Evolutionary conservation across 2,888 invertebrate species (phyloP).

Genomic region (Aphidius colemani): DNA sequence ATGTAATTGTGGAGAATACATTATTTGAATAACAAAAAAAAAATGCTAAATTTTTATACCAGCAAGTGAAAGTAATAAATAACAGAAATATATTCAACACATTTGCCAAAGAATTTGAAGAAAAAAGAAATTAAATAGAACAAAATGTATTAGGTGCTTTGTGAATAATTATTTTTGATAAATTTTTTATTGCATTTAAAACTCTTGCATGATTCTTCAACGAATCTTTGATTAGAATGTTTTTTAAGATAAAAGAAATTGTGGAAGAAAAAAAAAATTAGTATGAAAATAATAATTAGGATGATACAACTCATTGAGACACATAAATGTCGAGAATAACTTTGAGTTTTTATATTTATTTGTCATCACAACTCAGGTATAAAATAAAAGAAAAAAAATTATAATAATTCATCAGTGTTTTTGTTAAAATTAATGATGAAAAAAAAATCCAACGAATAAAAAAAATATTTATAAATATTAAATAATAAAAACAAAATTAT

Average conservation of each 20-base stretch:
- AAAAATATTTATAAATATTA: too few species aligned
- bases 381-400: background rate
- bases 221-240: background rate
- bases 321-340: background rate
- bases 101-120: constrained; percentile 32
- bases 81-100: constrained; percentile 33
- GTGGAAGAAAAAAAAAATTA: background rate
- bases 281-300: background rate
- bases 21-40: background rate
- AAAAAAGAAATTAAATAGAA: background rate
- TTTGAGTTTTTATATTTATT: background rate
- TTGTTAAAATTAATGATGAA: too few species aligned
- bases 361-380: background rate
- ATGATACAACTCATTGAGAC: background rate
- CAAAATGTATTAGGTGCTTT: background rate
- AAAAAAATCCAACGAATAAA: too few species aligned
- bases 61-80: constrained; percentile 18
- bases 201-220: too few species aligned
- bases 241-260: background rate
- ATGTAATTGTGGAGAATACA: constrained; percentile 10
- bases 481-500: too few species aligned
- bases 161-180: too few species aligned
- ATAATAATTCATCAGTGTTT: background rate
- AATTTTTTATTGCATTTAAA: too few species aligned
- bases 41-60: background rate